Evolutionary conservation across 2,797 vertebrate species (phyloP).

Genomic region (Rhabdomys pumilio): DNA sequence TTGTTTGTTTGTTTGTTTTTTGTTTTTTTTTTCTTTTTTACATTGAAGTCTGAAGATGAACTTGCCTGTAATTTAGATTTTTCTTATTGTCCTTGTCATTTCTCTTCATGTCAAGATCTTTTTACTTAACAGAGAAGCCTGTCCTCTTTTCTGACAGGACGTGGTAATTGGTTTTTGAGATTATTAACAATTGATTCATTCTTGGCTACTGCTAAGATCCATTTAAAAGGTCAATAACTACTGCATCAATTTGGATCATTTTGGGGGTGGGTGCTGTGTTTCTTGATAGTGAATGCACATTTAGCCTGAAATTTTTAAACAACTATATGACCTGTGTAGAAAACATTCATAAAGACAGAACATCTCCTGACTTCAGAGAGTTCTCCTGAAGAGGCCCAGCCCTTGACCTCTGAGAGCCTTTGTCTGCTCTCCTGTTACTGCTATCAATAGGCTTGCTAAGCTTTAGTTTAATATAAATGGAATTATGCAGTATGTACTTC

Average conservation of each 20-base stretch:
- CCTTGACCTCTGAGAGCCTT: not conserved
- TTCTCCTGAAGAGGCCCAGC: not conserved
- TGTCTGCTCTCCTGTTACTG: not conserved
- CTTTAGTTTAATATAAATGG: constrained; percentile 6
- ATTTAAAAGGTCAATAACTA: constrained; percentile 52
- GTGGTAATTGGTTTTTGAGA: constrained; percentile 15
- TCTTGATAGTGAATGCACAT: not conserved
- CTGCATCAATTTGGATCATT: not conserved
- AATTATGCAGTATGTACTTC: not conserved
- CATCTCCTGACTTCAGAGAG: not conserved
- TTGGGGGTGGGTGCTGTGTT: not conserved
- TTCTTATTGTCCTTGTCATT: not conserved
- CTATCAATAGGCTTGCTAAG: not conserved
- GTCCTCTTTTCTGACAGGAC: not conserved
- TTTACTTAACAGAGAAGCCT: not conserved
- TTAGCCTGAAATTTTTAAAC: constrained; percentile 6
- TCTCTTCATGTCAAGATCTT: constrained; percentile 17
- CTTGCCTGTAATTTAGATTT: constrained; percentile 29
- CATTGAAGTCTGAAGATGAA: constrained; percentile 8
- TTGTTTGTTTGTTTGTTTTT: no score
- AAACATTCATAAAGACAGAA: not conserved
- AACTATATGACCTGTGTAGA: not conserved
- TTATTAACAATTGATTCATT: constrained; percentile 32
- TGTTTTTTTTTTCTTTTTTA: constrained; percentile 4
- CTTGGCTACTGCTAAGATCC: not conserved